Base-by-base conservation (phyloP, 2,797 vertebrate species). In the Denticeps clupeoides region DNA sequence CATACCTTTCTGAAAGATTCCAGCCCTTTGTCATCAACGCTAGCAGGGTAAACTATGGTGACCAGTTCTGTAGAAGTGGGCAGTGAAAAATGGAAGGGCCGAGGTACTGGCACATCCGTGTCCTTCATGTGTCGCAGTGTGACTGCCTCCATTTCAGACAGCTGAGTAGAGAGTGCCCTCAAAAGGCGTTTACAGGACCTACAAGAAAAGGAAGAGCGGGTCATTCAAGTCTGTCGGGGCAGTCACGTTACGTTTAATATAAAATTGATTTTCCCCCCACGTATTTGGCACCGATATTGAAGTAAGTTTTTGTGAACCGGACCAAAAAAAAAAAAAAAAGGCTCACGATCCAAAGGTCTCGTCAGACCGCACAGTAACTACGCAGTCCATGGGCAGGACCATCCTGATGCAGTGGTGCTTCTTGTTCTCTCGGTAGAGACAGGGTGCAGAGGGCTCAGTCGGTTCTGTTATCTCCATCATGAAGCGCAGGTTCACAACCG, bases 31-130 rank as follows among this genome's bases (percentile, higher is more conserved):
- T 97, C 93, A 16, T 86, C 67, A 53, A 90, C 76, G 63, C 89
- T 90, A 10, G 81, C 77, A 27, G 94, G 93, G 68, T 89, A 97
- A 0, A 90, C 78, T 45, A 88, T 61, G 2, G 91, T 93, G 62
- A 88, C 62, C 12, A 95, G 79, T 2, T 73, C 69, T 24, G 71
- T 75, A 15, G 77, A 69, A 29, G 78, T 82, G 15, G 91, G 93
- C 38, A 97, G 79, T 65, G 85, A 74, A 72, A 96, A 99, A 78
- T 99, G 93, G 63, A 90, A 72, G 2, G 87, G 80, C 52, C 93
- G 86, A 15, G 93, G 91, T 16, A 93, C 65, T n/a, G 78, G 64
- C 40, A 99, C 60, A 6, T 79, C 81, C 0, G 79, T 82, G 60
- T 87, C 89, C 61, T 84, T 90, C 75, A 87, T 78, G 25, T 89